phyloP scores from a whole-genome alignment of 2,797 vertebrate species.

The Aeoliscus strigatus region DNA sequence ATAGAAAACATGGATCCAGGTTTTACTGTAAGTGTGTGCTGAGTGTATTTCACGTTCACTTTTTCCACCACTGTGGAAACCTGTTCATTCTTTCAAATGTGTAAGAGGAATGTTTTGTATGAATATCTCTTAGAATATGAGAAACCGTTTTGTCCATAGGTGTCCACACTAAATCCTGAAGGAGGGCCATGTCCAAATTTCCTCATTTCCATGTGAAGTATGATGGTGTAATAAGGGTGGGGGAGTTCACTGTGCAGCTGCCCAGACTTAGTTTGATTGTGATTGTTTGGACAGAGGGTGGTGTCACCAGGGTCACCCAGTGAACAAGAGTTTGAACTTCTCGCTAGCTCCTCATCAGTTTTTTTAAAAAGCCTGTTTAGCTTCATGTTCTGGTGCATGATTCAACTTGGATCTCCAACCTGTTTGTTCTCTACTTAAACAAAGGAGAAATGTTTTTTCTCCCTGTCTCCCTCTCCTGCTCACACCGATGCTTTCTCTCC shows the following conservation, averaged over 20 bases:
- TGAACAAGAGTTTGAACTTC: constrained; percentile 27
- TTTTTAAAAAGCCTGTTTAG: constrained; percentile 22
- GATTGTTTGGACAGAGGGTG: constrained; percentile 60
- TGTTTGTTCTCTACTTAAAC: constrained; percentile 27
- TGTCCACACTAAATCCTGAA: no score
- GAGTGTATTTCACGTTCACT: no score
- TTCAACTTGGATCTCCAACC: constrained; percentile 15
- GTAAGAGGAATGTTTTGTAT: no score
- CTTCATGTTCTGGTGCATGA: constrained; percentile 9
- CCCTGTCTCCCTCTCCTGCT: constrained; percentile 52
- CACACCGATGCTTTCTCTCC: constrained; percentile 62
- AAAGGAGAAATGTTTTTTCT: constrained; percentile 41
- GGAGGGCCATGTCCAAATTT: no score
- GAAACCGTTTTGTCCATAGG: no score
- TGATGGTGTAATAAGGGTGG: constrained; percentile 63
- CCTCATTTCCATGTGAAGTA: constrained; percentile 22
- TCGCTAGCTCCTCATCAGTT: constrained; percentile 20
- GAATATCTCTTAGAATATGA: no score
- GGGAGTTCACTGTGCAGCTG: constrained; percentile 40
- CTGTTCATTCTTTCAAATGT: no score
- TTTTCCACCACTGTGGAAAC: no score
- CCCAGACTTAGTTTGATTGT: constrained; percentile 32
- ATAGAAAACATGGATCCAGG: no score
- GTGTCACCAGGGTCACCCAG: constrained; percentile 40
- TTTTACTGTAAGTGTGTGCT: no score